Evolutionary conservation across 2,797 vertebrate genomes (phyloP).

Genomic region (Sciaenops ocellatus): DNA sequence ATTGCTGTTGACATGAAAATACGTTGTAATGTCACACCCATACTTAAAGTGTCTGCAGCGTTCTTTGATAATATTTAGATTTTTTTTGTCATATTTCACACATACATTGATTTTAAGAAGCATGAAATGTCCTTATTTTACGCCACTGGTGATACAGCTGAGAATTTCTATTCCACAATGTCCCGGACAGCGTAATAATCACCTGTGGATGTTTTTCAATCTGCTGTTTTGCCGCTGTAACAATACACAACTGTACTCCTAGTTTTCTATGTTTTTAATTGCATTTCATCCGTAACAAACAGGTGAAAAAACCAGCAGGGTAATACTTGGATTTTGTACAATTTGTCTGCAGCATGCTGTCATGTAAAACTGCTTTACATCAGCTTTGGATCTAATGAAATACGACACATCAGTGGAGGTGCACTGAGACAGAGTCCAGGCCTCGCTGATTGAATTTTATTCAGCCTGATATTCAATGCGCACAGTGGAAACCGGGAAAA

Average conservation of each 20-base stretch:
- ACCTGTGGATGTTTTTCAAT: neutral
- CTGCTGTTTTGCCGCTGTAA: neutral
- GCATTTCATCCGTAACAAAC: neutral
- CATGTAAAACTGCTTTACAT: conserved; percentile 46
- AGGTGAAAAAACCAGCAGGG: neutral
- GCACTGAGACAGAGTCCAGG: conserved; percentile 66
- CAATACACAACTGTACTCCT: no score
- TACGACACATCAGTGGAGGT: conserved; percentile 44
- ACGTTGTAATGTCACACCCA: neutral
- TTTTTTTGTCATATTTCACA: conserved; percentile 14
- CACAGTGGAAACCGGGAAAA: conserved; percentile 44
- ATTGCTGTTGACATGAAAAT: conserved; percentile 42
- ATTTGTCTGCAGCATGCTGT: conserved; percentile 9
- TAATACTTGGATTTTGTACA: neutral
- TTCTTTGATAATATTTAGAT: neutral
- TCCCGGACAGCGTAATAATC: neutral
- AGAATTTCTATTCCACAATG: neutral
- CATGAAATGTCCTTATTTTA: neutral
- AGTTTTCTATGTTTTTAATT: neutral
- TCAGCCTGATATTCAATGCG: conserved; percentile 52
- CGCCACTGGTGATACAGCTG: neutral
- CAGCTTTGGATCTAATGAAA: conserved; percentile 50
- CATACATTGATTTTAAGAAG: neutral
- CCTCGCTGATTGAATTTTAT: conserved; percentile 64
- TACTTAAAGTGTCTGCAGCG: neutral